phyloP scores from a whole-genome alignment of 53 echinoderm and acorn worm genomes.

The Hippasteria phrygiana region DNA sequence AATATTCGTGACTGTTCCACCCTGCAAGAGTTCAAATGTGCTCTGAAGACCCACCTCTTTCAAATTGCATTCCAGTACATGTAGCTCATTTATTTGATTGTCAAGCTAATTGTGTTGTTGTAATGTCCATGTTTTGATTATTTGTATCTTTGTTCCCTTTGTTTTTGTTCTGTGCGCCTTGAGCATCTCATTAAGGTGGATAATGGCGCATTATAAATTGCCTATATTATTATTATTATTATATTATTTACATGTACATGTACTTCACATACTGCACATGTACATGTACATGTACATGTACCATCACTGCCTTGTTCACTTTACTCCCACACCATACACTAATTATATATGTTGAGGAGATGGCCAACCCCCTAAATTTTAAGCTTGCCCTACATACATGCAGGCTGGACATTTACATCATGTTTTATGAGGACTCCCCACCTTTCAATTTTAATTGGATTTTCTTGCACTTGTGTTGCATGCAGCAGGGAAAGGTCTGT shows the following conservation, averaged over 20 bases:
- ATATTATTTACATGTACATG: neutral
- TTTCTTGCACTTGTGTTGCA: conserved; percentile 26
- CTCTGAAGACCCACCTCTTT: no score
- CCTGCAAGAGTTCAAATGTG: no score
- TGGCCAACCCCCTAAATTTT: neutral
- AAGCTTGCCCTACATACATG: neutral
- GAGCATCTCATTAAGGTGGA: no score
- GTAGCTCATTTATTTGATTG: no score
- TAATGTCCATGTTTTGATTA: no score
- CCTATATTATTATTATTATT: neutral
- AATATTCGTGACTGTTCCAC: no score
- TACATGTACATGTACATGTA: conserved; percentile 12
- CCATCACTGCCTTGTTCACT: neutral
- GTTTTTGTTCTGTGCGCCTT: no score
- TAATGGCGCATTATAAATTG: neutral
- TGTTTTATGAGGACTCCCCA: neutral
- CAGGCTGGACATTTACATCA: neutral
- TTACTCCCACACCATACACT: neutral
- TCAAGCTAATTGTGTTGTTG: no score
- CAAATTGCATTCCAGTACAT: no score
- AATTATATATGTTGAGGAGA: neutral
- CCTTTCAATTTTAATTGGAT: conserved; percentile 54
- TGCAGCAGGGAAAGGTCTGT: no score
- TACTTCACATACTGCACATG: neutral
- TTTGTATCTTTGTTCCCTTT: no score